Percentiles rank a stretch among this genome's conserved stretches.
phyloP scores from a whole-genome alignment of 2,797 vertebrate species.

The Psittacula derbiana region DNA sequence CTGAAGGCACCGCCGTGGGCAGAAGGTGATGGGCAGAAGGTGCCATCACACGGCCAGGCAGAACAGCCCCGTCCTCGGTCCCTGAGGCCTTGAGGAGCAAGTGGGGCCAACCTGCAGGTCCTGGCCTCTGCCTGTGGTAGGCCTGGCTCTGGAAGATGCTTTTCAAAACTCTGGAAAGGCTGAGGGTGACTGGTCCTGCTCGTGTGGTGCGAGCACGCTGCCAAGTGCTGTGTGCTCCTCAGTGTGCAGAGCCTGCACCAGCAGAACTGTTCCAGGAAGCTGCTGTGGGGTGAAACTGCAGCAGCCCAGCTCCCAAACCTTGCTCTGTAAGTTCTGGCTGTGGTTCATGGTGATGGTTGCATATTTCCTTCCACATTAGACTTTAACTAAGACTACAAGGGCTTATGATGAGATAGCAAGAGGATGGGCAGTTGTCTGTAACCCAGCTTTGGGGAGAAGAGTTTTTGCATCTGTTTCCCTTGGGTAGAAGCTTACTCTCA shows the following conservation, averaged over 20 bases:
- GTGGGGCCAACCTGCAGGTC: not conserved
- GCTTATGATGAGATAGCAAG: not conserved
- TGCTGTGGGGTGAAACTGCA: not conserved
- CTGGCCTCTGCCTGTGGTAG: accelerated
- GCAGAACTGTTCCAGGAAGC: not conserved
- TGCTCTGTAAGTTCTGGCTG: not conserved
- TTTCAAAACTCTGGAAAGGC: not conserved
- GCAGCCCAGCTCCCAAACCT: not conserved
- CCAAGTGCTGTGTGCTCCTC: not conserved
- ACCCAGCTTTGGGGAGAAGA: not conserved
- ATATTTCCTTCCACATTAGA: not conserved
- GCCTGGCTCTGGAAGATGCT: not conserved
- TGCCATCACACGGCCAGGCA: not conserved
- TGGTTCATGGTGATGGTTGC: not conserved
- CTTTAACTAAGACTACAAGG: not conserved
- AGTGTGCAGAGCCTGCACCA: not conserved
- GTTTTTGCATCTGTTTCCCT: not conserved
- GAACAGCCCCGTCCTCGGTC: accelerated
- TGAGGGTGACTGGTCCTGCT: not conserved
- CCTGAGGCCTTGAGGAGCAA: accelerated
- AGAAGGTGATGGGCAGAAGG: not conserved
- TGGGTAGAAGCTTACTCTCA: not conserved
- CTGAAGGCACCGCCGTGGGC: not conserved
- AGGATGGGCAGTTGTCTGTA: not conserved
- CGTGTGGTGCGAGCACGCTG: not conserved